Conservation (phyloP, 2,113 vertebrate genomes). For the Montifringilla adamsi region DNA sequence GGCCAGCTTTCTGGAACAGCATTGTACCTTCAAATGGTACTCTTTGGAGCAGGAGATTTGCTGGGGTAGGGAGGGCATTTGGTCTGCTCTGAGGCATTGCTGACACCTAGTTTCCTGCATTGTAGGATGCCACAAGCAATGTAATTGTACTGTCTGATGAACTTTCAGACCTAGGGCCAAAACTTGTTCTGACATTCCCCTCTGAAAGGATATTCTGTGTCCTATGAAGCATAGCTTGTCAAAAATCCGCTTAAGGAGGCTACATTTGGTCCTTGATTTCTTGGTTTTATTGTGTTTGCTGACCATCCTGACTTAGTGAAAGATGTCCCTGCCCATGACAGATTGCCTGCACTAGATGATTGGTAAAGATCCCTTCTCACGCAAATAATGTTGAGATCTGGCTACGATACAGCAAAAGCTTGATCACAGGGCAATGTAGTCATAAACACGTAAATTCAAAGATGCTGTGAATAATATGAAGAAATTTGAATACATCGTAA, state of each 20-base stretch:
- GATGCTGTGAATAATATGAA: not conserved
- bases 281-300: not conserved
- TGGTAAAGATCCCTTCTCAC: not conserved
- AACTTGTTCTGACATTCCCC: not conserved
- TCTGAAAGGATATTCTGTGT: not conserved
- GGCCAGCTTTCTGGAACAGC: not conserved
- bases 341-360: not conserved
- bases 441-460: not conserved
- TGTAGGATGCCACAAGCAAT: fast-evolving
- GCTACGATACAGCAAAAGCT: not conserved
- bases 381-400: not conserved
- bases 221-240: not conserved
- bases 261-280: not conserved
- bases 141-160: not conserved
- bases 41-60: not conserved
- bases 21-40: not conserved
- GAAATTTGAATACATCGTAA: not conserved
- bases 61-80: no score
- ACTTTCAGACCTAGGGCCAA: fast-evolving
- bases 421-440: not conserved
- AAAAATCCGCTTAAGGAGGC: not conserved
- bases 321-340: not conserved
- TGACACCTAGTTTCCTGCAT: fast-evolving
- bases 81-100: not conserved
- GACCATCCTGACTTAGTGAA: not conserved